phyloP scores from a whole-genome alignment of 2,888 invertebrate species.

The Ichneumon xanthorius region DNA sequence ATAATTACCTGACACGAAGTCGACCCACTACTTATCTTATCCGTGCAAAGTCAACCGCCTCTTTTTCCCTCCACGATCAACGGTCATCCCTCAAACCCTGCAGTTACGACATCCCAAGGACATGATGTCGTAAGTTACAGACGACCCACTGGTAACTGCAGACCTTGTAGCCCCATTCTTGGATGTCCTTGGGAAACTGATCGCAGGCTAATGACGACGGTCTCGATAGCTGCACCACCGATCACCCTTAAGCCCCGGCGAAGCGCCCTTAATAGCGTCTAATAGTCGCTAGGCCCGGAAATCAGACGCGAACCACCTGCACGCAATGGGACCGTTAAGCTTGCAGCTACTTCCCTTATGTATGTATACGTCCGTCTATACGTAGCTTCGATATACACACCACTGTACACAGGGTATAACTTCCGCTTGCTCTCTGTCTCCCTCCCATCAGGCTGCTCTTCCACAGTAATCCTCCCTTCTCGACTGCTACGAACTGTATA shows the following conservation, averaged over 20 bases:
- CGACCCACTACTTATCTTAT: too few relatives aligned
- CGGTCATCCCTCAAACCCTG: neutral
- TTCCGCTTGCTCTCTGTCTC: slow-evolving; percentile 12
- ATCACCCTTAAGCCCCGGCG: slow-evolving; percentile 73
- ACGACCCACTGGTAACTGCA: neutral
- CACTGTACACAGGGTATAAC: slow-evolving; percentile 13
- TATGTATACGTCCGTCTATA: neutral
- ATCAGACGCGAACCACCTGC: slow-evolving; percentile 77
- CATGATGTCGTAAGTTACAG: neutral
- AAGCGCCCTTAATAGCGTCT: slow-evolving; percentile 72
- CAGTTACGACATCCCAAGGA: neutral
- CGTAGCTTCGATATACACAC: slow-evolving; percentile 3
- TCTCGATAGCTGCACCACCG: slow-evolving; percentile 58
- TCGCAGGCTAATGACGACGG: slow-evolving; percentile 18
- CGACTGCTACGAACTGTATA: slow-evolving; percentile 23
- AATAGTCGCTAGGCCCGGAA: slow-evolving; percentile 74
- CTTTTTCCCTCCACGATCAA: too few relatives aligned
- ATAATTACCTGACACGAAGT: too few relatives aligned
- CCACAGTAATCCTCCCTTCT: slow-evolving; percentile 58
- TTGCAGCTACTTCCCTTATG: slow-evolving; percentile 60
- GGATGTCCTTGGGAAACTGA: slow-evolving; percentile 22
- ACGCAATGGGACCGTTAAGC: slow-evolving; percentile 77
- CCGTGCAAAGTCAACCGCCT: neutral
- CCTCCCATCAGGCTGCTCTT: slow-evolving; percentile 34
- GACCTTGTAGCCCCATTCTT: neutral